A percentile compares a stretch with the other conserved stretches of the same genome.
Evolutionary conservation across 2,888 invertebrate species (phyloP).

Genomic region (Lumbricus terrestris): DNA sequence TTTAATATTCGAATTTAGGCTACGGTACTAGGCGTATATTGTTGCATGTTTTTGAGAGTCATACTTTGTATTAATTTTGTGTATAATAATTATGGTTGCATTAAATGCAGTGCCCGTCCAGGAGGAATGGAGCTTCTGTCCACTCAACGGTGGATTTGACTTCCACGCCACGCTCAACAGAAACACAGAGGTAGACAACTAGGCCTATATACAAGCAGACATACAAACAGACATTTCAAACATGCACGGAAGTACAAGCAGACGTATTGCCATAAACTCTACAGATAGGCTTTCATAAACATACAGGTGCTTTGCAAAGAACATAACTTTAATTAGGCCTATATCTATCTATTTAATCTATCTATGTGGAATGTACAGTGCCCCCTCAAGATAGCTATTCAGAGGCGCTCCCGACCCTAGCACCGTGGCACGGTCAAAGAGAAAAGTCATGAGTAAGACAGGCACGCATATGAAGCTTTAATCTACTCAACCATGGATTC

Average conservation of each 20-base stretch:
- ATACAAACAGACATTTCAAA: neutral
- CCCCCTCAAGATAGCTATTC: too few species aligned
- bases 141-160: constrained; percentile 27
- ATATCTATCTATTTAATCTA: too few species aligned
- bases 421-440: too few species aligned
- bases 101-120: constrained; percentile 8
- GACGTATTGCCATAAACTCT: neutral
- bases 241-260: constrained; percentile 7
- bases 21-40: too few species aligned
- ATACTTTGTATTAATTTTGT: neutral
- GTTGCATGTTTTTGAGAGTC: too few species aligned
- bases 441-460: too few species aligned
- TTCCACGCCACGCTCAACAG: neutral
- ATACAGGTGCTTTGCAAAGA: neutral
- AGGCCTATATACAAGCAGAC: neutral
- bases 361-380: too few species aligned
- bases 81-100: neutral
- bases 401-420: too few species aligned
- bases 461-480: too few species aligned
- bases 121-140: constrained; percentile 23
- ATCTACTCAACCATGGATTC: too few species aligned
- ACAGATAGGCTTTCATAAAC: neutral
- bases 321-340: too few species aligned
- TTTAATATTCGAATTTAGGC: too few species aligned
- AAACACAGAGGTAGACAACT: constrained; percentile 20